Evolutionary conservation across 1,140 invertebrate genomes (phyloP).

Genomic region (Drosophila novamexicana): DNA sequence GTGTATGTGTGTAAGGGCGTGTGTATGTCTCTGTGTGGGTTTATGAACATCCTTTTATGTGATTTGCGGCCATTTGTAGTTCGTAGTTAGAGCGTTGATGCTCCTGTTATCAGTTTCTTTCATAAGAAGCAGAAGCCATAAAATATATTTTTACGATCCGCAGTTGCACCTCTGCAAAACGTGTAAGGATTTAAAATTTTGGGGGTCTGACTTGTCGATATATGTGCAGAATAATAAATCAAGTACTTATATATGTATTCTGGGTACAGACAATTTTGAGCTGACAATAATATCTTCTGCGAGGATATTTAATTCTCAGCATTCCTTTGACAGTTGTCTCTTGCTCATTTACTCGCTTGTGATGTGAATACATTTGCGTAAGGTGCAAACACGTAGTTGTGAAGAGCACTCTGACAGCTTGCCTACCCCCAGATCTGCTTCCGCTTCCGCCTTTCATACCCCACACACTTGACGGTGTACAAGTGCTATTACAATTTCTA

Average conservation of each 20-base stretch:
- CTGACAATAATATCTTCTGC: not conserved
- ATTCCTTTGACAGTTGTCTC: not conserved
- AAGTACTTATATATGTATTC: constrained; percentile 1
- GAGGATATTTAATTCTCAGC: not conserved
- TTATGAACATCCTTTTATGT: constrained; percentile 63
- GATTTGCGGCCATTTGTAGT: constrained; percentile 67
- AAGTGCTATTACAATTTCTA: constrained; percentile 20
- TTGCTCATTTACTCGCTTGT: constrained; percentile 7
- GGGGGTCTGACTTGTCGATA: constrained; percentile 21
- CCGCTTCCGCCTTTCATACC: not conserved
- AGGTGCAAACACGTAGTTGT: not conserved
- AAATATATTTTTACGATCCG: constrained; percentile 69
- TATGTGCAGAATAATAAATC: constrained; percentile 36
- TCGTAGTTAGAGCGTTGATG: constrained; percentile 47
- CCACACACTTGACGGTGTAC: not conserved
- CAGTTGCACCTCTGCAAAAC: constrained; percentile 42
- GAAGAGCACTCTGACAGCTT: not conserved
- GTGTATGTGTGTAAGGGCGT: not conserved
- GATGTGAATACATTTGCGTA: not conserved
- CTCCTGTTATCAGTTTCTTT: constrained; percentile 44
- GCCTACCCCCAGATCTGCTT: no score
- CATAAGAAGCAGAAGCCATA: constrained; percentile 49
- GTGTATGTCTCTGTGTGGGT: constrained; percentile 12
- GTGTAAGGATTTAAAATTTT: constrained; percentile 45
- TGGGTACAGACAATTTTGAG: not conserved